Evolutionary conservation across 2,888 invertebrate genomes (phyloP).

Genomic region (Dermolepida albohirtum): DNA sequence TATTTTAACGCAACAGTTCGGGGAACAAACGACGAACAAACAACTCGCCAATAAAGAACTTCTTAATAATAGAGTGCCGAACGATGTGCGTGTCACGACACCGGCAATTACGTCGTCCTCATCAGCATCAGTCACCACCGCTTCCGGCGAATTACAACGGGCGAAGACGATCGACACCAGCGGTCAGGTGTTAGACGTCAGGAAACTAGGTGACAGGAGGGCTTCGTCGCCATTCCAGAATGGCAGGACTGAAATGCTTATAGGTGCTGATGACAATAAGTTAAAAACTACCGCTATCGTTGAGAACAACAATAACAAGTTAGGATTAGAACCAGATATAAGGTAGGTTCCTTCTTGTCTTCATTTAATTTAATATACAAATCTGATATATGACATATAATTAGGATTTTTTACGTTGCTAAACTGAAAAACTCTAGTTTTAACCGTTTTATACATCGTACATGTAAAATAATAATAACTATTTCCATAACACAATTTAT

Average conservation of each 20-base stretch:
- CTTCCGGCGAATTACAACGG: constrained; percentile 39
- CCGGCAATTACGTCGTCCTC: constrained; percentile 38
- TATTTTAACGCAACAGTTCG: constrained; percentile 55
- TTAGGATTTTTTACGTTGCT: no score
- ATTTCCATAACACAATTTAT: no score
- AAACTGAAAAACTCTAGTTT: no score
- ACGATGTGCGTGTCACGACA: constrained; percentile 56
- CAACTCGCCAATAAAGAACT: constrained; percentile 42
- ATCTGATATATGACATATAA: no score
- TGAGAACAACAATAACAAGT: constrained; percentile 70
- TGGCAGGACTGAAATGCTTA: constrained; percentile 80
- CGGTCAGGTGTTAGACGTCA: constrained; percentile 65
- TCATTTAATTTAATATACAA: no score
- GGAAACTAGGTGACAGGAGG: constrained; percentile 65
- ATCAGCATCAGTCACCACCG: constrained; percentile 26
- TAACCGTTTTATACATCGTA: no score
- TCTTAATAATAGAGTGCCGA: constrained; percentile 54
- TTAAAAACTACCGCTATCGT: constrained; percentile 72
- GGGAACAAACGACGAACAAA: constrained; percentile 51
- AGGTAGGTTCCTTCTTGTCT: constrained; percentile 66
- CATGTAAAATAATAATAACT: no score
- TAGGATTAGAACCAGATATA: constrained; percentile 69
- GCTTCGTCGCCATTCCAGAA: constrained; percentile 74
- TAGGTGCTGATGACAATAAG: constrained; percentile 75
- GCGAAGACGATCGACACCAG: constrained; percentile 52